Base-by-base conservation (phyloP, 2,113 vertebrate genomes). In the Dryoscopus gambensis region DNA sequence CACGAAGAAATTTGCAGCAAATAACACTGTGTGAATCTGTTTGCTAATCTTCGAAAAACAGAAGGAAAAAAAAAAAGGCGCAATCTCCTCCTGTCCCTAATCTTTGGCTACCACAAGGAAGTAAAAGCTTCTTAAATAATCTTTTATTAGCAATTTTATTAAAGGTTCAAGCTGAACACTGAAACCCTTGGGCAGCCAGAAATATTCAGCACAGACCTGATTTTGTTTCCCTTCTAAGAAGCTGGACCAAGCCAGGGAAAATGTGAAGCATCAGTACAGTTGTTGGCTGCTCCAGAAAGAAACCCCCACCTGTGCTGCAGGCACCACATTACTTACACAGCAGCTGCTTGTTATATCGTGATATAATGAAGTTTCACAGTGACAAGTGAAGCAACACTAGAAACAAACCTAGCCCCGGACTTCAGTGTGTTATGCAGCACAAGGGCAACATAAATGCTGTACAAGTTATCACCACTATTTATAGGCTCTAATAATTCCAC, bases 401-500 rank as follows among this genome's bases (percentile, higher is more conserved):
- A 80, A 81, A 59, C 52, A 89, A 73, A 70, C 3, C 50, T 9
- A 69, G 47, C 60, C 57, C 5, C 0, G 47, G 65, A 50, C 17
- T 60, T 49, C 21, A 30, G 57, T 0, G 46, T 55, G 84, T 67
- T 71, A 92, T 19, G 67, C 59, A 94, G 52, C 47, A 33, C 7
- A 2, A 63, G 47, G 91, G 77, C 1, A 2, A 97, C 4, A 31
- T 13, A 91, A 95, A 79, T n/a, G n/a, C 85, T 89, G 84, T 49
- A 39, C 53, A 91, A 93, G 65, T 94, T 62, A 52, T n/a, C 49
- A 9, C 62, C 37, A 5, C 78, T 67, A 65, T 90, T 93, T 70
- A 71, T 37, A 93, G 67, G 25, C 50, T 28, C 76, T 74, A 82
- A 86, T 84, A 96, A 92, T 87, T 73, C 55, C 60, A 60, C 35